Evolutionary conservation across 1,140 invertebrate genomes (phyloP), one percentile per base, ranked within the genome.

Genomic region (Oncopodura yosiiana): DNA sequence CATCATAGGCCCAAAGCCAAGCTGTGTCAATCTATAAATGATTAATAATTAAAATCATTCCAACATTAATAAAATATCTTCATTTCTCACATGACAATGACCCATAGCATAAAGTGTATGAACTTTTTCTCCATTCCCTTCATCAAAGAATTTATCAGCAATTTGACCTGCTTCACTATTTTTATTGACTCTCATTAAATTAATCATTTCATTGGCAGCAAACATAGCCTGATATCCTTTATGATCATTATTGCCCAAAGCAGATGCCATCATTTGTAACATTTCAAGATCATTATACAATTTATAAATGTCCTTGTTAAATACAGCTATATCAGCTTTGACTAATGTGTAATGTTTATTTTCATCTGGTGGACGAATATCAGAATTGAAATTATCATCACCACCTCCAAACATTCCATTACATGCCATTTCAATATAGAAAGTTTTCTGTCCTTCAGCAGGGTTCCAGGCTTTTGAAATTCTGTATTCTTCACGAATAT

Each of bases 1-100:
- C 77, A 50, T 69, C 72, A 67, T 75, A 78, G 0, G 74, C 71
- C 77, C 77, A 78, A 24, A 78, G 61, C 76, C 76, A 78, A 0
- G 76, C 76, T 44, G 74, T 70, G 59, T 78, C 76, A 59, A 78
- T 78, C 60, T 77, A 34, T 34, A 34, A 34, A 9, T 34, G 8
- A 34, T 8, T 34, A 34, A 9, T 34, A 34, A 34, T 34, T 34
- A n/a, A 34, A 9, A 34, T 34, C 30, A 34, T n/a, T 34, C 8
- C 14, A 34, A 9, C 14, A 34, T 34, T 34, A 9, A n/a, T 9
- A n/a, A n/a, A n/a, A n/a, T n/a, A n/a, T n/a, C n/a, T n/a, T n/a
- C 14, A n/a, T 34, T 34, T 34, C 14, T 34, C 8, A 34, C 30
- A 30, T 57, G 48, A 55, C 74, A 74, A 65, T 78, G 72, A 11